Evolutionary conservation across 2,888 invertebrate species (phyloP), one percentile per base, ranked within the genome.

Genomic region (Pterostichus niger): DNA sequence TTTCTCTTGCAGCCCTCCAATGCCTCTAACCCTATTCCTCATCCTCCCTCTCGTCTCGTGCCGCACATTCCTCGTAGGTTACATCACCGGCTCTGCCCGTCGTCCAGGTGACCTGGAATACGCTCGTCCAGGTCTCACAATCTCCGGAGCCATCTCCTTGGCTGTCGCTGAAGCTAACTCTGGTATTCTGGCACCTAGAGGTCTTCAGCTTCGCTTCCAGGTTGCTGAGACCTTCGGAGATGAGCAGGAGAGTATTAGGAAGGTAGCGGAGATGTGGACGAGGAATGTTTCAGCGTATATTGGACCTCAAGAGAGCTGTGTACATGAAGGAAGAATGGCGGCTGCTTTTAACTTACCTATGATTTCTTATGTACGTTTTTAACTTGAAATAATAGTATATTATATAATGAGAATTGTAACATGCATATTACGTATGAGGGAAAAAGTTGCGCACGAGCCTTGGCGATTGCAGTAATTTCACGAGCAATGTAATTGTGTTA

Each of bases 341-440:
- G 96, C 97, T 0, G 96, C 97, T 56, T 97, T 98, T 90, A 97
- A 98, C 90, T 91, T 98, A 73, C 97, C 98, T 5, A 98, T 98
- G 98, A 96, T 98, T 88, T 98, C 98, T 85, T 98, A 98, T 89
- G 98, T 98, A 91, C 95, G 97, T 95, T 86, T 40, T 7, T 40
- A 40, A 5, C 6, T 6, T 35, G 4, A 5, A 35, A 6, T 61
- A n/a, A n/a, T n/a, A n/a, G n/a, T n/a, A n/a, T n/a, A n/a, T n/a
- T n/a, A n/a, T n/a, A n/a, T n/a, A n/a, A n/a, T n/a, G n/a, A n/a
- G n/a, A n/a, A n/a, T n/a, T n/a, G n/a, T n/a, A n/a, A n/a, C n/a
- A n/a, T n/a, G n/a, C n/a, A n/a, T n/a, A n/a, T n/a, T n/a, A n/a
- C n/a, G n/a, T n/a, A n/a, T n/a, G n/a, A n/a, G n/a, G n/a, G n/a